Percentiles rank a stretch among this genome's conserved stretches.
These are phyloP conservation scores for Urosaurus nigricauda DNA, from an alignment of 2,797 vertebrate genomes.

Conservation along the genomic window DNA sequence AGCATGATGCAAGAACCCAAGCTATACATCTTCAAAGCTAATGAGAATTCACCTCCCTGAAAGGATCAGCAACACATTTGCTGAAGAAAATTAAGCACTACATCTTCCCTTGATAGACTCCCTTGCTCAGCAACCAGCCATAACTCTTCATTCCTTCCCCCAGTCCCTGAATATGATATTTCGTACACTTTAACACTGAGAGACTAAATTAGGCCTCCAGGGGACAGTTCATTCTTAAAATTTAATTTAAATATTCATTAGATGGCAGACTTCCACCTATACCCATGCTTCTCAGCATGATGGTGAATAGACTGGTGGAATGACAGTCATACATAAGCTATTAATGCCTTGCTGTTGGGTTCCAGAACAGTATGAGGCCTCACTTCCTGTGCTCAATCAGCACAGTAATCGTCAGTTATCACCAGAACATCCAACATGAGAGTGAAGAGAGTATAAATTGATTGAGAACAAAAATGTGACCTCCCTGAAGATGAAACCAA, in stretches of 20 bases:
- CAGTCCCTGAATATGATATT: conserved; percentile 14
- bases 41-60: conserved; percentile 24
- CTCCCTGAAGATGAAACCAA: conserved; percentile 20
- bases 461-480: conserved; percentile 35
- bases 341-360: conserved; percentile 40
- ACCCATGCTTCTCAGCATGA: conserved; percentile 18
- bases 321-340: conserved; percentile 41
- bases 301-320: conserved; percentile 8
- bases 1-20: conserved; percentile 5
- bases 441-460: conserved; percentile 27
- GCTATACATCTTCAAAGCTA: neutral
- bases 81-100: conserved; percentile 17
- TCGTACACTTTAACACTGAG: conserved; percentile 39
- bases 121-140: conserved; percentile 35
- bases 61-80: conserved; percentile 28
- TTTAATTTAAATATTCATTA: conserved; percentile 56
- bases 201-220: conserved; percentile 43
- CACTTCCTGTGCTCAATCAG: conserved; percentile 31
- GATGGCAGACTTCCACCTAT: conserved; percentile 25
- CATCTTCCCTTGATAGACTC: conserved; percentile 27
- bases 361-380: conserved; percentile 46
- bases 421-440: conserved; percentile 25
- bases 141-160: conserved; percentile 27
- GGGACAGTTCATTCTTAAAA: conserved; percentile 43
- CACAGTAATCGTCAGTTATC: conserved; percentile 22